Percentiles rank a stretch among this genome's conserved stretches.
Conservation (phyloP, 2,797 vertebrate species). For the Syndactyla subalaris region DNA sequence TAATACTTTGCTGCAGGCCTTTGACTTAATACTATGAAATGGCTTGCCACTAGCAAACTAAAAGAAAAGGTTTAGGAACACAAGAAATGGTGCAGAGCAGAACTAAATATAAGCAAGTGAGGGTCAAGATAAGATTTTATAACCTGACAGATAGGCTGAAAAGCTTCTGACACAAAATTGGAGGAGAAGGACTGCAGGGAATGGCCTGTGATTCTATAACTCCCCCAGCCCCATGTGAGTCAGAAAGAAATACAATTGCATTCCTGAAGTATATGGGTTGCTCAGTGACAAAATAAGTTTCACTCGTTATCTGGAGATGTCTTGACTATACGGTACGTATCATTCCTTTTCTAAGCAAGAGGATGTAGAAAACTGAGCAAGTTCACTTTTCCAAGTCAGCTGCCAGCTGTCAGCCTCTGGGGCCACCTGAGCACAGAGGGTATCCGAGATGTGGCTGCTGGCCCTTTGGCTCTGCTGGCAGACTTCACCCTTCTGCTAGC, state of each 20-base stretch:
- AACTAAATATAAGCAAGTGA: neutral
- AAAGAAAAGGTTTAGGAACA: neutral
- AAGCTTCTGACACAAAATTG: neutral
- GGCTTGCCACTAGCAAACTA: neutral
- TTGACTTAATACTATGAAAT: neutral
- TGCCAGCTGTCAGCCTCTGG: neutral
- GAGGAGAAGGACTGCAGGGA: neutral
- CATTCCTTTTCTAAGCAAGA: neutral
- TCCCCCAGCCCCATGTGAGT: neutral
- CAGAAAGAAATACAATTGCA: neutral
- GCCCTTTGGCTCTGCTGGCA: neutral
- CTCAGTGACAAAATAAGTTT: neutral
- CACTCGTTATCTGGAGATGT: neutral
- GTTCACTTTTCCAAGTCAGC: neutral
- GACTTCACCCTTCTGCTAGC: neutral
- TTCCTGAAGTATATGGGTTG: neutral
- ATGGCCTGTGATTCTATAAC: neutral
- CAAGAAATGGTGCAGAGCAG: neutral
- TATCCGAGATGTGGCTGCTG: rapidly evolving
- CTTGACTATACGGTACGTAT: neutral
- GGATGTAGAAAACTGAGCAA: neutral
- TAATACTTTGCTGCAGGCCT: neutral
- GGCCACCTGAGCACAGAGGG: neutral
- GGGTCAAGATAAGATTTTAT: neutral
- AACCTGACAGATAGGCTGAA: neutral